Evolutionary conservation across 2,888 invertebrate species (phyloP).

Genomic region (Ichneumoninae sp.): DNA sequence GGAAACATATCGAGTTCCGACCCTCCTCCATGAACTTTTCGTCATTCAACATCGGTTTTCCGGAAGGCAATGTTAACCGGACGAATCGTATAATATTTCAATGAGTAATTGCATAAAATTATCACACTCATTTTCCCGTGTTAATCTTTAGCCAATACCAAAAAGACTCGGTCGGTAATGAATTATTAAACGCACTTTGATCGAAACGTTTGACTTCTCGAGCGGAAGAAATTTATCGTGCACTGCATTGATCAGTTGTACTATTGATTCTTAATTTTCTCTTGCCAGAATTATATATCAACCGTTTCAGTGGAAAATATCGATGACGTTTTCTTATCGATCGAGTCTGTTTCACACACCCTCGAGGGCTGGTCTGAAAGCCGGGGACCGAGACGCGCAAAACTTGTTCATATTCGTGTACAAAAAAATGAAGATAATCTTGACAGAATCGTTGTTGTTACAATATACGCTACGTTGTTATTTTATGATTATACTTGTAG

Average conservation of each 20-base stretch:
- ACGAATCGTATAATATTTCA: background rate
- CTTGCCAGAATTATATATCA: background rate
- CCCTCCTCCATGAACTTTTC: background rate
- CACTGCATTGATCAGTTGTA: background rate
- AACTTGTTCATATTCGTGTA: conserved; percentile 52
- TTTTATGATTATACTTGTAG: conserved; percentile 32
- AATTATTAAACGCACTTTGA: background rate
- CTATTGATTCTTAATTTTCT: background rate
- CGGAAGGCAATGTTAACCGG: background rate
- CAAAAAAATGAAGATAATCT: conserved; percentile 18
- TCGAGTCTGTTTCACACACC: background rate
- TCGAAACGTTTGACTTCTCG: background rate
- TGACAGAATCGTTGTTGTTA: conserved; percentile 39
- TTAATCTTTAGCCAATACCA: background rate
- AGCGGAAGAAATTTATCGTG: background rate
- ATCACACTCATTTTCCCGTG: background rate
- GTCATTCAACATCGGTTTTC: background rate
- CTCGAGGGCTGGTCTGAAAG: background rate
- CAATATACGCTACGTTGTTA: conserved; percentile 36
- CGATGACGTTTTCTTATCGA: background rate
- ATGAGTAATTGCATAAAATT: background rate
- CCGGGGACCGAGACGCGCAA: conserved; percentile 15
- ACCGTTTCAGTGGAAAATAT: background rate
- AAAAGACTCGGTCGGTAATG: background rate
- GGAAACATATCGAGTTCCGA: background rate